Percentiles rank a stretch among this genome's conserved stretches.
Evolutionary conservation across 2,797 vertebrate species (phyloP).

Genomic region (Cuculus canorus): DNA sequence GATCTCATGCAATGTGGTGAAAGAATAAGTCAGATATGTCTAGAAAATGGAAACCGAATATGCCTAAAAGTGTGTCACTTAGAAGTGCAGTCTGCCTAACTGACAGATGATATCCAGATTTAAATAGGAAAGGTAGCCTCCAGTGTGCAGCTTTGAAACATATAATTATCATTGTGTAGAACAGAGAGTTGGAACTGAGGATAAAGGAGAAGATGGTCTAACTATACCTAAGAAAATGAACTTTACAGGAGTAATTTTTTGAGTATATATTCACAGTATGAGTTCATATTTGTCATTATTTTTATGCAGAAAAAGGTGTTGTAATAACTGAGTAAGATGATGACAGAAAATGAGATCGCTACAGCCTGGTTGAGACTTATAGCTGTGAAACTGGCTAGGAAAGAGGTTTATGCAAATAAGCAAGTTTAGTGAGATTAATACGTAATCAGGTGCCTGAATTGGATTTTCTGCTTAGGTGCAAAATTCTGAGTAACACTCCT

Average conservation of each 20-base stretch:
- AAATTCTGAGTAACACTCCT: background rate
- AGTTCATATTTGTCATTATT: background rate
- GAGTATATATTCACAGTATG: background rate
- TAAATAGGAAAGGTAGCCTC: background rate
- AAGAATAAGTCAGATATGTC: background rate
- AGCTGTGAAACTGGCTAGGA: background rate
- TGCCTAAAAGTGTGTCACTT: background rate
- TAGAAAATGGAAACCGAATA: background rate
- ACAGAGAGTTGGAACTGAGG: background rate
- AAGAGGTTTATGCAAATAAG: background rate
- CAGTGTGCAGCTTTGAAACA: background rate
- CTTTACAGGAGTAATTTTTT: background rate
- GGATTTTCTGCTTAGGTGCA: background rate
- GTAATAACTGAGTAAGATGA: background rate
- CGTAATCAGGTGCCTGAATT: background rate
- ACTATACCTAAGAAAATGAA: background rate
- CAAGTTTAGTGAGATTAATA: background rate
- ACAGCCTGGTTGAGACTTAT: background rate
- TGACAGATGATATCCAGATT: background rate
- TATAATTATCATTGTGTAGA: background rate
- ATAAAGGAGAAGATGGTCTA: background rate
- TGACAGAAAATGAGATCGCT: background rate
- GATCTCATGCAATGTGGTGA: background rate
- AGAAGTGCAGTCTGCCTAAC: background rate
- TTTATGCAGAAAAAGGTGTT: background rate